Evolutionary conservation across 2,113 vertebrate species (phyloP).

Genomic region (Phrynocephalus versicolor): DNA sequence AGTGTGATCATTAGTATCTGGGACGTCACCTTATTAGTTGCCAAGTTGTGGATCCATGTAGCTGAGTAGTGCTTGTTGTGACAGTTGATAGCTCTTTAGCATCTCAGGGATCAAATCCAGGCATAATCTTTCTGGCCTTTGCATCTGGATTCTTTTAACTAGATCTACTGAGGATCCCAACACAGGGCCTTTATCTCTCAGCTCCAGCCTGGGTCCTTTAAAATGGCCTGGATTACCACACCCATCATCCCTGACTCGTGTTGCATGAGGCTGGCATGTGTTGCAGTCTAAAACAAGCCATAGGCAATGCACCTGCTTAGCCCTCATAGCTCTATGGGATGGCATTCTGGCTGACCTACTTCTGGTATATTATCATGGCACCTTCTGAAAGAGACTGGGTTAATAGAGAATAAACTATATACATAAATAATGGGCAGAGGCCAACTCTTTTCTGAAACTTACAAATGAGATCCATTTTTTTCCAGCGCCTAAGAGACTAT

Average conservation of each 20-base stretch:
- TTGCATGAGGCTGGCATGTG: not conserved
- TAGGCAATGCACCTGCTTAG: too few species aligned
- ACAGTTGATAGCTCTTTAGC: not conserved
- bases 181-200: too few species aligned
- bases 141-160: not conserved
- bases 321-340: not conserved
- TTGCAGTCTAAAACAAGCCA: not conserved
- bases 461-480: not conserved
- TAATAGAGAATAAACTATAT: rapidly evolving
- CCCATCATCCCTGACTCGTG: not conserved
- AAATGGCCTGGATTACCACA: not conserved
- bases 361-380: not conserved
- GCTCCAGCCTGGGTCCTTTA: too few species aligned
- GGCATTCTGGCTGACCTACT: not conserved
- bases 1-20: not conserved
- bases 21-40: not conserved
- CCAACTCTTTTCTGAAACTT: not conserved
- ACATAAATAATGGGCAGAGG: not conserved
- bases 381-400: not conserved
- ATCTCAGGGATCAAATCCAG: not conserved
- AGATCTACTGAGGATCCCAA: not conserved
- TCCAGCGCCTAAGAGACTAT: not conserved
- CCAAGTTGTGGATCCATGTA: not conserved
- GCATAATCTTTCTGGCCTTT: not conserved
- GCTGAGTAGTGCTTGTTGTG: not conserved